Base-by-base conservation (phyloP, 2,113 vertebrate species). In the Xyliphius kryptos region DNA sequence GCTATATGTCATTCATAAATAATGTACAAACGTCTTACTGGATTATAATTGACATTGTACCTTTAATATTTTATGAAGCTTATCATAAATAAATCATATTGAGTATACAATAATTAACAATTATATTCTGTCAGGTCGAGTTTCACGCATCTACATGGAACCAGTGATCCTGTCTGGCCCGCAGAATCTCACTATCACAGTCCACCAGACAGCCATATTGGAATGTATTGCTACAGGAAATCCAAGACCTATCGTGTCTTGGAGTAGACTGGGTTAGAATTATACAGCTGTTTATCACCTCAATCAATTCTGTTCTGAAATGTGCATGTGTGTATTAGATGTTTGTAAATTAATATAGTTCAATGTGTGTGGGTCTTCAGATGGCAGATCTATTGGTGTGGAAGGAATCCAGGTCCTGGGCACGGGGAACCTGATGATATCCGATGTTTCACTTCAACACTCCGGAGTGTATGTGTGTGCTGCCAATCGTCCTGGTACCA, bases 401-500 rank as follows among this genome's bases (percentile, higher is more conserved):
- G 88, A 90, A 72, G 89, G 89, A 3, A 82, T 90, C 60, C 86
- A 90, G 79, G 89, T 90, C 16, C 65, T 90, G 13, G 89, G 89
- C 5, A 90, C 87, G 0, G 88, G 89, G 3, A 90, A 90, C 76
- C 82, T 90, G 73, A 89, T 89, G 86, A 90, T 90, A 67, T 89
- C 88, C 0, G 89, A 90, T 1, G 88, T 87, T 14, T 80, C 83
- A 0, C 79, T 90, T 70, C 81, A 89, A 53, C 89, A 90, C 14
- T 84, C 88, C 0, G 88, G 89, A 0, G 81, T 90, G 11, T 90
- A 90, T 1, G 87, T 90, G 2, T 90, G 89, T 37, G 87, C 89
- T 0, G 89, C 89, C 9, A 90, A 90, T 72, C 63, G 86, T 15
- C 88, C 87, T 0, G 89, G 89, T 0, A 88, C 86, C n/a, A 74